Conservation (phyloP, 2,113 vertebrate genomes). For the Perca schrenkii region DNA sequence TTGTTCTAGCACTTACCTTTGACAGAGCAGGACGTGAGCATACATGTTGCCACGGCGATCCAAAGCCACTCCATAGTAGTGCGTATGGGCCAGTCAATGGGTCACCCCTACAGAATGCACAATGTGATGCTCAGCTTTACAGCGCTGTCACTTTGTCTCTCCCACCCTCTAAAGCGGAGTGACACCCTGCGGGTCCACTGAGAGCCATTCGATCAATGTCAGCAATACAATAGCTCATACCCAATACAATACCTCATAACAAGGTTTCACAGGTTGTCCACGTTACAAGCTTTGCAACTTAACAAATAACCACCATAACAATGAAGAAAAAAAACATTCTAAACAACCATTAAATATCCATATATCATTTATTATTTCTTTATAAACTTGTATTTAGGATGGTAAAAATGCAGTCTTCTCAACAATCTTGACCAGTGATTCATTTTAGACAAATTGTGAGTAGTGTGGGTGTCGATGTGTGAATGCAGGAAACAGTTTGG, state of each 20-base stretch:
- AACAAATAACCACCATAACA: background rate
- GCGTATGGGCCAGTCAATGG: constrained; percentile 57
- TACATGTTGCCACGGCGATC: constrained; percentile 80
- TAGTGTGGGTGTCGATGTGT: background rate
- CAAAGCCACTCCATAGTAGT: constrained; percentile 82
- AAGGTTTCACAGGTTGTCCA: background rate
- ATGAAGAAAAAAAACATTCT: background rate
- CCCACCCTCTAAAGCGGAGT: constrained; percentile 59
- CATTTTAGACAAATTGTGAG: constrained; percentile 34
- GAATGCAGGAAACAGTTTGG: background rate
- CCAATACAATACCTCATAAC: background rate
- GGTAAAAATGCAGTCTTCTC: constrained; percentile 56
- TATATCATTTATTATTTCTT: constrained; percentile 69
- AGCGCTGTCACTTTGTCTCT: constrained; percentile 64
- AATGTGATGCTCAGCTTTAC: constrained; percentile 64
- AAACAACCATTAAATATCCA: constrained; percentile 42
- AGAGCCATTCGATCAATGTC: constrained; percentile 18
- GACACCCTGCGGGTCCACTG: constrained; percentile 63
- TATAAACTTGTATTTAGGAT: constrained; percentile 59
- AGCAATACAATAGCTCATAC: constrained; percentile 12
- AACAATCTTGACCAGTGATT: constrained; percentile 41
- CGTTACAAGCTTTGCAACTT: background rate
- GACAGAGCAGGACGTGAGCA: constrained; percentile 75
- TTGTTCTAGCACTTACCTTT: constrained; percentile 84
- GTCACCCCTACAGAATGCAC: constrained; percentile 63